Evolutionary conservation across 92 coral and sea anemone genomes (phyloP).

Genomic region (Epizoanthus scotinus): DNA sequence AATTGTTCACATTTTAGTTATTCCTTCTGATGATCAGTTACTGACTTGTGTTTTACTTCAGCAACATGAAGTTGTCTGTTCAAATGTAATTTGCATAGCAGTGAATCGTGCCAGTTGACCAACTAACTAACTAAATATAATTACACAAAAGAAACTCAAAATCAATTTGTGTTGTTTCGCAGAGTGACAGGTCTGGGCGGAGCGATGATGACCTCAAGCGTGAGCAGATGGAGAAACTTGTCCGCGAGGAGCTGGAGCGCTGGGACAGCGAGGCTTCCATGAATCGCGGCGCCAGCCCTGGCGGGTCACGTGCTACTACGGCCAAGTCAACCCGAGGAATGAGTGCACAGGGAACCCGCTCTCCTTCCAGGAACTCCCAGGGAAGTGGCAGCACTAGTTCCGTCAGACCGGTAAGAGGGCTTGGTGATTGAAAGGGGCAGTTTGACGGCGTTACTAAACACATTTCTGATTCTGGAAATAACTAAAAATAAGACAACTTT

Average conservation of each 20-base stretch:
- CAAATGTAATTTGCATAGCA: too few relatives aligned
- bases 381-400: conserved; percentile 68
- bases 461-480: too few relatives aligned
- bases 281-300: conserved; percentile 81
- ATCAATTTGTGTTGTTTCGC: conserved; percentile 12
- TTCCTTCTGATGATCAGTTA: too few relatives aligned
- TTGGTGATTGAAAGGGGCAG: too few relatives aligned
- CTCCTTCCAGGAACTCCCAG: conserved; percentile 73
- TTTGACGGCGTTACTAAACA: too few relatives aligned
- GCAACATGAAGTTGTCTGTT: too few relatives aligned
- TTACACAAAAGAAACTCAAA: neutral
- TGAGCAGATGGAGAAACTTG: conserved; percentile 98
- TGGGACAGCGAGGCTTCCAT: conserved; percentile 97
- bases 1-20: too few relatives aligned
- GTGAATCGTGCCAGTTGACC: too few relatives aligned
- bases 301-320: conserved; percentile 91
- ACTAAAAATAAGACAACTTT: too few relatives aligned
- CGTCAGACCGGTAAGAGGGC: conserved; percentile 44
- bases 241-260: conserved; percentile 97
- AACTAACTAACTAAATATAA: too few relatives aligned
- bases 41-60: too few relatives aligned
- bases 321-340: conserved; percentile 85
- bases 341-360: conserved; percentile 63
- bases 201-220: conserved; percentile 92
- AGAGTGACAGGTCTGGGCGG: conserved; percentile 83